Base-by-base conservation (phyloP, 2,113 vertebrate species). In the Catharus fuscescens region DNA sequence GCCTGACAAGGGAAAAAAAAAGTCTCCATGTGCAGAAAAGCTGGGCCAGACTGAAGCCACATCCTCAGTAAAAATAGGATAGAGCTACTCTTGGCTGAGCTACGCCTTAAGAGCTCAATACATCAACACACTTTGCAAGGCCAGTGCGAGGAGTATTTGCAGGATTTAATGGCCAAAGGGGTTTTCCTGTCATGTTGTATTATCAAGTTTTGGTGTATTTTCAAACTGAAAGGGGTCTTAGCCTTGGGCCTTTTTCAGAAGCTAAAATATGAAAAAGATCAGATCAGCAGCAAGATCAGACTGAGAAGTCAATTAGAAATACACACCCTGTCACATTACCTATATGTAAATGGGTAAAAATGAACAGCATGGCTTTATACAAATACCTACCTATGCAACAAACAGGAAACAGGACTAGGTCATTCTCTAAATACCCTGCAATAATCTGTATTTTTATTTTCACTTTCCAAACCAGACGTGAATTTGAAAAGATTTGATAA, bases 11-110 rank as follows among this genome's bases (percentile, higher is more conserved):
- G 10, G 52, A 50, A 50, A 34, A 19, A 10, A 47, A 18, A 38
- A n/a, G 7, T 12, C 5, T 78, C 36, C 21, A 16, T 9, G 4
- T 25, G 7, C 65, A 87, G 44, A 77, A 77, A 69, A 84, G n/a
- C 38, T n/a, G 59, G 4, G 20, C 11, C 62, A 90, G 86, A 65
- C 16, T 29, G 36, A 81, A 91, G 47, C 18, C 50, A 82, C 76
- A 88, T 21, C 4, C 40, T 14, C 40, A 18, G 23, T 5, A 19
- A 67, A 84, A 28, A 72, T 0, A 77, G 21, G 29, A 72, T 0
- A 77, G 24, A 69, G 24, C 24, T 71, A 53, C 50, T 74, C 54
- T 60, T 36, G 40, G 26, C 31, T 88, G 24, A 73, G 36, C 20
- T 44, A 20, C 1, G 1, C 7, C 13, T 31, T 47, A 47, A 24